phyloP scores from a whole-genome alignment of 2,113 vertebrate species.

The Ascaphus truei region DNA sequence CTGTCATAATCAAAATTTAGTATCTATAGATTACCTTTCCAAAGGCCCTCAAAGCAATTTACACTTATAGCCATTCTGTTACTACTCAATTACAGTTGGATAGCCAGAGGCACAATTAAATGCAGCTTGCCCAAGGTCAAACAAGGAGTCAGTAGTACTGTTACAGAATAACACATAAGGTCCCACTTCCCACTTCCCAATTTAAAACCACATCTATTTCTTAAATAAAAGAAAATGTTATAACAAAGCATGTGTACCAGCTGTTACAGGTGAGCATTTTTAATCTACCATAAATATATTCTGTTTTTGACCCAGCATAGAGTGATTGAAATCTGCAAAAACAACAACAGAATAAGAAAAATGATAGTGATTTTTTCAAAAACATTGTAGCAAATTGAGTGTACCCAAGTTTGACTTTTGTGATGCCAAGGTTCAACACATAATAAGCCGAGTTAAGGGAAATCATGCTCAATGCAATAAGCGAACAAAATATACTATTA shows the following conservation, averaged over 20 bases:
- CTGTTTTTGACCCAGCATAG: no score
- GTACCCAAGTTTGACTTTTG: no score
- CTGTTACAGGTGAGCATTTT: background rate
- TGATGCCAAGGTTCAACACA: no score
- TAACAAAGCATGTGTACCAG: background rate
- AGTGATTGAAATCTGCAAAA: no score
- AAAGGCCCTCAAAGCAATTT: conserved; percentile 36
- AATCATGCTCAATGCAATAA: no score
- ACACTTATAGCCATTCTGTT: conserved; percentile 35
- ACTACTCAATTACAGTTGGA: conserved; percentile 38
- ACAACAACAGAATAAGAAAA: no score
- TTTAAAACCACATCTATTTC: background rate
- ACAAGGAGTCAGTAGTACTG: conserved; percentile 23
- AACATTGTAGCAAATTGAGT: no score
- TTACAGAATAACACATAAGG: conserved; percentile 4
- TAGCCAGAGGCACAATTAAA: conserved; percentile 36
- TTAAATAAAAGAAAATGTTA: conserved; percentile 6
- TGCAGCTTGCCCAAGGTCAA: conserved; percentile 34
- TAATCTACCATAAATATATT: no score
- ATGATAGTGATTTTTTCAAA: no score
- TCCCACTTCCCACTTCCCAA: background rate
- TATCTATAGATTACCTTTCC: conserved; percentile 36
- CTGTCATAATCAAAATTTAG: conserved; percentile 37
- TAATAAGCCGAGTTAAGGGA: no score
- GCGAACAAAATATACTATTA: no score